phyloP scores from a whole-genome alignment of 1,140 invertebrate genomes.

The Schlechtendalia chinensis region DNA sequence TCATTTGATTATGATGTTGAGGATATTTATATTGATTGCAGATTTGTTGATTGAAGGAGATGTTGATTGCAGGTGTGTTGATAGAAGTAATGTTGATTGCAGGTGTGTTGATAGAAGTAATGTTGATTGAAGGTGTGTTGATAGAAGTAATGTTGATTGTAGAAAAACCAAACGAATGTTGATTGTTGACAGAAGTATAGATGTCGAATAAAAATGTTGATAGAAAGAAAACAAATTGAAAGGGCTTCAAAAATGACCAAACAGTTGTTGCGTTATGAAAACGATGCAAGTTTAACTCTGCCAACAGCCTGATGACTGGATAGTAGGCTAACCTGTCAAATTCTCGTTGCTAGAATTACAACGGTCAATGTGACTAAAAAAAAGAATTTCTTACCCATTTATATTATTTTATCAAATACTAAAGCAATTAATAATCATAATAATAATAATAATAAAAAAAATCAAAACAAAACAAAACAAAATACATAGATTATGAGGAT shows the following conservation, averaged over 20 bases:
- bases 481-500: constrained; percentile 1
- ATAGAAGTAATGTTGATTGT: constrained; percentile 13
- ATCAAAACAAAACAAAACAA: neutral
- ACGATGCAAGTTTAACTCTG: constrained; percentile 42
- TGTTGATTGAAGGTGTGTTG: neutral
- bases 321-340: constrained; percentile 46
- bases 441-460: no score
- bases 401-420: constrained; percentile 17
- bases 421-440: constrained; percentile 1
- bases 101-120: neutral
- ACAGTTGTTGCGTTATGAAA: constrained; percentile 13
- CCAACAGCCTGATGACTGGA: constrained; percentile 42
- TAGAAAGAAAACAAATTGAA: constrained; percentile 35
- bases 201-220: constrained; percentile 34
- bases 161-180: constrained; percentile 30
- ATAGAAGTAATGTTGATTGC: neutral
- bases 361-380: constrained; percentile 18
- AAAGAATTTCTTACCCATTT: constrained; percentile 27
- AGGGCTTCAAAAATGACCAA: constrained; percentile 27
- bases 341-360: constrained; percentile 48
- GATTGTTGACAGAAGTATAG: constrained; percentile 28
- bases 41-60: neutral
- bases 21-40: neutral
- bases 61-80: neutral
- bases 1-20: neutral